Evolutionary conservation across 2,797 vertebrate genomes (phyloP), one percentile per base, ranked within the genome.

Genomic region (Pangasius mekongensis): DNA sequence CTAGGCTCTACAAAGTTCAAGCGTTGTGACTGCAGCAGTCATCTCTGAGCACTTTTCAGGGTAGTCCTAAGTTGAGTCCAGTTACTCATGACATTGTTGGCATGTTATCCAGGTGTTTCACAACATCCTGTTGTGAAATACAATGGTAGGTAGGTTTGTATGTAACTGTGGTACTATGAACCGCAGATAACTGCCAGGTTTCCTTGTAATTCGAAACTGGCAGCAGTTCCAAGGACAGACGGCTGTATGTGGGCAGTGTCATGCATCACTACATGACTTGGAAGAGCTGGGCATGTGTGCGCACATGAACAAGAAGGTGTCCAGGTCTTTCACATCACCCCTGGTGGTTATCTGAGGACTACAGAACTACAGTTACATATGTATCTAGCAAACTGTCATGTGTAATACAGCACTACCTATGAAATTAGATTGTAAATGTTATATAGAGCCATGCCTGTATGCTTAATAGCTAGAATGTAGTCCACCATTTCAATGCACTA

Each of bases 161-260:
- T 66, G 27, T 67, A 66, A 83, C 56, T 14, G 80, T 62, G 56
- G 47, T 33, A 52, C 39, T 22, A 18, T 49, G 60, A 83, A 83
- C 39, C 33, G 5, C 24, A 30, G 82, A 20, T 30, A 47, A 30
- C 39, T 30, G 27, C 43, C 82, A 66, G 82, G 82, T 43, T 60
- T 83, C 43, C 43, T 83, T 52, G 62, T 52, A 66, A 83, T 83
- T 66, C n/a, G 10, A 49, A 83, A 52, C 62, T 83, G 82, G 82
- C 82, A 83, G 36, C 82, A 30, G 8, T 66, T 67, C 60, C 62
- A 95, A 94, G 93, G 95, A 91, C 91, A 88, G 94, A 90, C 89
- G 91, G 43, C 62, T 20, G 62, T 5, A 83, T 49, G 60, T 67
- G 62, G 43, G 27, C 43, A 83, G 62, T 11, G 43, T 66, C n/a